Evolutionary conservation across 1,140 invertebrate genomes (phyloP), one percentile per base, ranked within the genome.

Genomic region (Drosophila subobscura): DNA sequence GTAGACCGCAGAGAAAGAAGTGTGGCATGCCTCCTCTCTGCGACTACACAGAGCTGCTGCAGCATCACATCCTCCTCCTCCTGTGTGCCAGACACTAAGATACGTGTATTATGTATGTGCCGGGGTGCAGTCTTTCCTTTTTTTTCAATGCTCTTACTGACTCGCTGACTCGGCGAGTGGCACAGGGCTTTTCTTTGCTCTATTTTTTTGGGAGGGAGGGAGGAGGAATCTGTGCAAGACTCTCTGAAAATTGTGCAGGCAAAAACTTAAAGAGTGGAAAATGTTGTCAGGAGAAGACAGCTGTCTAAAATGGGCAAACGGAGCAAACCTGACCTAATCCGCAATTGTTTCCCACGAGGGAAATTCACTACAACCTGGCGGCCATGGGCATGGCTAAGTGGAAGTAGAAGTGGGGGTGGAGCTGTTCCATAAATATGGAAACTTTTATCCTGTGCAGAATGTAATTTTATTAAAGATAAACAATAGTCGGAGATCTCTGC

Each of bases 61-160:
- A 12, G 33, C 33, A 12, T 12, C 33, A 37, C 10, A 12, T 12
- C 33, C 33, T 8, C 3, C 29, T 76, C 57, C 53, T 37, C 59
- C 65, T 72, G 81, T 85, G 81, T 74, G 65, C 73, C 70, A 81
- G 83, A 86, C 81, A 85, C 81, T 77, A 65, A 86, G 70, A 79
- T 76, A 86, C 77, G 76, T 86, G 83, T 78, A 75, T 75, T 86
- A 88, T 86, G 81, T 79, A 81, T 85, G 81, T 77, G 72, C 55
- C 55, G 60, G 54, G 46, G 20, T 23, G 16, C 46, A 41, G 40
- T 23, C 57, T 54, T 20, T 1, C 16, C 54, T 57, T 58, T 73
- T 72, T 74, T 73, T 61, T 40, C 29, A 8, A 33, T 33, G 29
- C 10, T 12, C 10, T 37, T 49, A 44, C 58, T 64, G 44, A 52